A percentile compares a stretch with the other conserved stretches of the same genome.
These are phyloP conservation scores for Dermolepida albohirtum DNA, from an alignment of 2,888 invertebrate genomes.

Conservation along the genomic window DNA sequence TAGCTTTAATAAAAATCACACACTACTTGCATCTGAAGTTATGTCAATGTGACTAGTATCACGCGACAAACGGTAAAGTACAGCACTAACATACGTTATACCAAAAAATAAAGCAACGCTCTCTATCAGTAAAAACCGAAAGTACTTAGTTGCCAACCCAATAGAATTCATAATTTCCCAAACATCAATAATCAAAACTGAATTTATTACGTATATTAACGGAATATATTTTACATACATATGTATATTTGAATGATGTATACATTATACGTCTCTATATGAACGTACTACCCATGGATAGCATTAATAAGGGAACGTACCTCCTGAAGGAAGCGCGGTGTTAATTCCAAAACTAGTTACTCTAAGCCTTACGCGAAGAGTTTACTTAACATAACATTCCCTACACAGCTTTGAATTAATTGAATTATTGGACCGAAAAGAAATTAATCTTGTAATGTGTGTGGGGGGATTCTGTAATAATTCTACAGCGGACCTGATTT, in stretches of 20 bases:
- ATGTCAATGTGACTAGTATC: no score
- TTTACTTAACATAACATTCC: slow-evolving; percentile 65
- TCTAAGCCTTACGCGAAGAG: slow-evolving; percentile 59
- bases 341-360: slow-evolving; percentile 62
- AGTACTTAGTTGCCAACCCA: no score
- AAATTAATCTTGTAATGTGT: slow-evolving; percentile 67
- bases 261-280: background rate
- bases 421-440: slow-evolving; percentile 68
- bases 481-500: slow-evolving; percentile 49
- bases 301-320: slow-evolving; percentile 30
- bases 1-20: no score
- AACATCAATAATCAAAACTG: no score
- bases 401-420: slow-evolving; percentile 65
- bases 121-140: no score
- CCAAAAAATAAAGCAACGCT: no score
- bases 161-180: no score
- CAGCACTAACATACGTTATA: no score
- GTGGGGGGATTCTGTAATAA: slow-evolving; percentile 60
- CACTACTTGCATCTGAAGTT: no score
- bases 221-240: no score
- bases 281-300: slow-evolving; percentile 12
- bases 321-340: slow-evolving; percentile 47
- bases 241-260: background rate
- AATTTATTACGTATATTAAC: no score
- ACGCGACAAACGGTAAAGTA: no score